Evolutionary conservation across 2,888 invertebrate genomes (phyloP), one percentile per base, ranked within the genome.

Genomic region (Trileptium ribeirensis): DNA sequence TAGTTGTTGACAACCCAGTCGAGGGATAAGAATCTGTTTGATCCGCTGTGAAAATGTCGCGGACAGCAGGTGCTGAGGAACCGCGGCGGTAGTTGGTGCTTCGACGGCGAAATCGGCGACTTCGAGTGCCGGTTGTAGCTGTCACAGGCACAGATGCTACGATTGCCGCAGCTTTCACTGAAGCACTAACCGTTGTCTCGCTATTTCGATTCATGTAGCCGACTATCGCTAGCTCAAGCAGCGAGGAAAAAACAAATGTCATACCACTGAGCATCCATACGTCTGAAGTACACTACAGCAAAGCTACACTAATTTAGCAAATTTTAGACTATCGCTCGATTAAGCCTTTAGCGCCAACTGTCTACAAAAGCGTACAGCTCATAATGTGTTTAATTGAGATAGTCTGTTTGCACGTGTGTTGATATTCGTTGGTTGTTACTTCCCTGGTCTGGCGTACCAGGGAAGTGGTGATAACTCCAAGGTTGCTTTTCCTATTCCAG

Each of bases 191-290:
- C 8, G 24, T 24, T 15, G 51, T 24, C 8, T 51, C 51, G 51
- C 24, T 51, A 24, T 51, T 51, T 15, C 51, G 51, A n/a, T 33
- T 79, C 39, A 81, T 33, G 38, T 74, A 40, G 67, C 82, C 81
- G 29, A 81, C 70, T 29, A 81, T 51, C 37, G 82, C 81, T 29
- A 82, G 51, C 51, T 82, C 82, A 38, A 82, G 36, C 51, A 82
- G 74, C 8, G 80, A 80, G 67, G 51, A 40, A 67, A 82, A 82
- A 1, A 77, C 78, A 67, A 82, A 82, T 33, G 51, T 79, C 81
- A 82, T 82, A 70, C 81, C 67, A n/a, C 39, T 31, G 67, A 81
- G 78, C 82, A 82, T 81, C 82, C 81, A 82, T 19, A 82, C 82
- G 75, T 82, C 83, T 87, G n/a, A n/a, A n/a, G n/a, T n/a, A n/a